Evolutionary conservation across 2,888 invertebrate species (phyloP), one percentile per base, ranked within the genome.

Genomic region (Phania funesta): DNA sequence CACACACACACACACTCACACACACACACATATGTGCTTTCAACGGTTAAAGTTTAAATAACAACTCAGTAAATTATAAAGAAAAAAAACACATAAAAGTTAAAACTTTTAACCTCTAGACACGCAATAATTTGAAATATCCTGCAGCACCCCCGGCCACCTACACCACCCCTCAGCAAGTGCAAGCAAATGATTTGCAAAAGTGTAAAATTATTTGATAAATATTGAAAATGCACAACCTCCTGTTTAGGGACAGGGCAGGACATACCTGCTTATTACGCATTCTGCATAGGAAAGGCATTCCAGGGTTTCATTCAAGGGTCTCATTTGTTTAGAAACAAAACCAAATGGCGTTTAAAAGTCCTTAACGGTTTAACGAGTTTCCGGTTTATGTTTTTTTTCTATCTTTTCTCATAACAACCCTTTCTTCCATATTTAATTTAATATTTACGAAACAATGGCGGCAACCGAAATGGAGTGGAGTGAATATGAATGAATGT

Each of bases 141-240:
- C 16, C 24, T 16, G 22, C 16, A 13, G 3, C 22, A 13, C 11
- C 38, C 1, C 5, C n/a, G n/a, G n/a, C n/a, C n/a, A n/a, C 18
- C 38, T 16, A 5, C 8, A 29, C 24, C 9, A 9, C 46, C 20
- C 7, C 3, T 13, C 24, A 29, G 6, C 16, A 16, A n/a, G 32
- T 32, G 18, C 35, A 56, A 20, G 38, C 22, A 60, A 65, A 50
- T 68, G 68, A 70, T 58, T 70, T 50, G 77, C 71, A 62, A 81
- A 73, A 48, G 64, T 62, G 54, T 60, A 73, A 68, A 68, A 68
- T 81, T 56, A 77, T 73, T 62, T 54, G 67, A 82, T 70, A 73
- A 78, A 77, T 68, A 74, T 68, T 64, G 41, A 68, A 73, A 52
- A 54, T 26, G 24, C 48, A 35, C 32, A 44, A 50, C 24, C 56